Conservation (phyloP, 2,797 vertebrate genomes). For the Tympanoctomys barrerae region DNA sequence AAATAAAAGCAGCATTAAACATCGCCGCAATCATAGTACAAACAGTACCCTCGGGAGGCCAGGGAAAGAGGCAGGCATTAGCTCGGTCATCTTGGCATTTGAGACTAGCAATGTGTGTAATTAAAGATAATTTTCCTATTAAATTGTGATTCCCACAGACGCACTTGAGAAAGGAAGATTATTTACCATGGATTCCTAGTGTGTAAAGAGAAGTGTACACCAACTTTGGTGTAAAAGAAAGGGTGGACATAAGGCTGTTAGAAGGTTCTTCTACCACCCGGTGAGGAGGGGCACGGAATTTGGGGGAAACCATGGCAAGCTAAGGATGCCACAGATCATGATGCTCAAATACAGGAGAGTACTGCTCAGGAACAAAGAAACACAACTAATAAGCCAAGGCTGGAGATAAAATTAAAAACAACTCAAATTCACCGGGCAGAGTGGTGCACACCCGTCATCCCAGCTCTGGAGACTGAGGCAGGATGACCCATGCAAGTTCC, state of each 20-base stretch:
- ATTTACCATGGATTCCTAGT: neutral
- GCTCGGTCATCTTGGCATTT: neutral
- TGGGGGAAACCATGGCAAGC: too few relatives aligned
- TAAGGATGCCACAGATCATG: rapidly evolving
- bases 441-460: neutral
- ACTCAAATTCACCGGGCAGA: too few relatives aligned
- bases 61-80: neutral
- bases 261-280: too few relatives aligned
- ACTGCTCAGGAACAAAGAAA: too few relatives aligned
- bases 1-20: constrained; percentile 60
- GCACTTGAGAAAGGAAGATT: neutral
- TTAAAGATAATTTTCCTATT: neutral
- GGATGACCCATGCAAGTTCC: neutral
- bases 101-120: neutral
- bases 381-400: neutral
- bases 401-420: neutral
- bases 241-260: rapidly evolving
- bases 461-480: neutral
- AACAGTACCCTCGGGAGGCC: neutral
- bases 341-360: too few relatives aligned
- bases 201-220: neutral
- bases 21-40: neutral
- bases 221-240: neutral
- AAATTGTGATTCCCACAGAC: neutral
- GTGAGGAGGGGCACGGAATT: rapidly evolving